Evolutionary conservation across 2,888 invertebrate genomes (phyloP).

Genomic region (Terebella lapidaria): DNA sequence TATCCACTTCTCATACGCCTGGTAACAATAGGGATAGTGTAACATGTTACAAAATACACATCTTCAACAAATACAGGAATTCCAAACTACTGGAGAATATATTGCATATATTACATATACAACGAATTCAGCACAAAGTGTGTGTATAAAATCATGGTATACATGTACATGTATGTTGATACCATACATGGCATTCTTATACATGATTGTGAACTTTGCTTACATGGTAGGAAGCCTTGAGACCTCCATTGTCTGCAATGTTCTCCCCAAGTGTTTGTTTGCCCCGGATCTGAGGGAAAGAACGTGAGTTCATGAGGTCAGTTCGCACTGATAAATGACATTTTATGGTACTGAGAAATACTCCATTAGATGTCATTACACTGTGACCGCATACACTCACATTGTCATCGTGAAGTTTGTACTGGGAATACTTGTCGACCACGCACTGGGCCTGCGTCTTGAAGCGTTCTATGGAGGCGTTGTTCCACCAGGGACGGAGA

Average conservation of each 20-base stretch:
- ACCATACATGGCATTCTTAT: too few species aligned
- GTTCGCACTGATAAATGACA: too few species aligned
- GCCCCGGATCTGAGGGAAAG: slow-evolving; percentile 65
- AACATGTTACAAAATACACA: background rate
- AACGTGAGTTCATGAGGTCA: too few species aligned
- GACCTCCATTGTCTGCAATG: slow-evolving; percentile 90
- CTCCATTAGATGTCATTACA: too few species aligned
- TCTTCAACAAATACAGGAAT: background rate
- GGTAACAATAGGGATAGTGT: background rate
- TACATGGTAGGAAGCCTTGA: slow-evolving; percentile 62
- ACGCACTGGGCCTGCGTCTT: slow-evolving; percentile 83
- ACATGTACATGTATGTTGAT: too few species aligned
- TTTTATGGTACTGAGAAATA: too few species aligned
- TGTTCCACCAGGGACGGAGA: slow-evolving; percentile 96
- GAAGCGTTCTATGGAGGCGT: slow-evolving; percentile 80
- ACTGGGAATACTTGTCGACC: slow-evolving; percentile 80
- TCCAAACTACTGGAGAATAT: background rate
- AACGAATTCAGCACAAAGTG: too few species aligned
- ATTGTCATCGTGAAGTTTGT: slow-evolving; percentile 55
- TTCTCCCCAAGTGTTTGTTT: slow-evolving; percentile 92
- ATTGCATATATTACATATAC: too few species aligned
- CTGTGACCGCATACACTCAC: too few species aligned
- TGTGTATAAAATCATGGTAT: too few species aligned
- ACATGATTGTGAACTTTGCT: too few species aligned
- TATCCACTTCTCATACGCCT: slow-evolving; percentile 25